Percentiles rank a stretch among this genome's conserved stretches.
Conservation (phyloP, 2,888 invertebrate genomes). For the Eupithecia vulgata region DNA sequence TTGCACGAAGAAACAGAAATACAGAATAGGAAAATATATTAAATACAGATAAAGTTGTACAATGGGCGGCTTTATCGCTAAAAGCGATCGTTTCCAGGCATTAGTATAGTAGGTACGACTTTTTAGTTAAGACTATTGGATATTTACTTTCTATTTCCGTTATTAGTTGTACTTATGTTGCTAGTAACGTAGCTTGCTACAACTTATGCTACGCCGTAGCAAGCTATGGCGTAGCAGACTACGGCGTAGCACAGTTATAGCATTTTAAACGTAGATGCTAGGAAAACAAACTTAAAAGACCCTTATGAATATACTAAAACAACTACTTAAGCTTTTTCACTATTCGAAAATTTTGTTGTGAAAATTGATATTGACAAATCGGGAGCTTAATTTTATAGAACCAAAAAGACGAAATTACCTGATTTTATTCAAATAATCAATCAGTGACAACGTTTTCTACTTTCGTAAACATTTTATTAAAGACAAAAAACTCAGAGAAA, state of each 20-base stretch:
- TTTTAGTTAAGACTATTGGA: not conserved
- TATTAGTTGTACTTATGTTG: not conserved
- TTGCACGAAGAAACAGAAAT: not conserved
- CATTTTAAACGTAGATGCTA: not conserved
- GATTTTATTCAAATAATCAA: not conserved
- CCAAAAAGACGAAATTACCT: not conserved
- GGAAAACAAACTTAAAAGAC: not conserved
- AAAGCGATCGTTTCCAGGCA: not conserved
- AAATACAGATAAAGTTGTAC: not conserved
- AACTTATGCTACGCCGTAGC: not conserved
- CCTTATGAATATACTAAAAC: not conserved
- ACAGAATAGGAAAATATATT: not conserved
- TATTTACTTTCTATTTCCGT: not conserved
- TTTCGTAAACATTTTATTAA: conserved; percentile 1
- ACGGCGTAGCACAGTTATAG: not conserved
- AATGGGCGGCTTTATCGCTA: not conserved
- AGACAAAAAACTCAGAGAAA: conserved; percentile 3
- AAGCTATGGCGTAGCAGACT: not conserved
- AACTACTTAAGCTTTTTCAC: too few species aligned
- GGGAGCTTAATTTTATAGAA: not conserved
- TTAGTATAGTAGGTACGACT: not conserved
- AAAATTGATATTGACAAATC: not conserved
- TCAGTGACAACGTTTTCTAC: not conserved
- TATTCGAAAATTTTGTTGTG: not conserved
- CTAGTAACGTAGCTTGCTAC: not conserved